Evolutionary conservation across 2,113 vertebrate genomes (phyloP).

Genomic region (Phylloscopus trochiloides): DNA sequence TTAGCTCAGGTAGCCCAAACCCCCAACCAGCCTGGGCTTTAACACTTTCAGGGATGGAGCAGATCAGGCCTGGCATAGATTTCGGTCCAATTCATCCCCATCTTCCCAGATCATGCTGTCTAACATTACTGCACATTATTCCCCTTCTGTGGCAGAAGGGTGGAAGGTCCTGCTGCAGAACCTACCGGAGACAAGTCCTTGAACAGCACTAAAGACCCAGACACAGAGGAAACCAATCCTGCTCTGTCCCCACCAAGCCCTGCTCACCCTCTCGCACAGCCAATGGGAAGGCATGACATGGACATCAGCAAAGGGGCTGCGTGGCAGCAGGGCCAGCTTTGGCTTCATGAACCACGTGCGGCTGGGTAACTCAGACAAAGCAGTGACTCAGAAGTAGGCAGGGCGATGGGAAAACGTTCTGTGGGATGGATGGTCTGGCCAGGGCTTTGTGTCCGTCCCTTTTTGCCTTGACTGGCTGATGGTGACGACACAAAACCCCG

Average conservation of each 20-base stretch:
- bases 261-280: not conserved
- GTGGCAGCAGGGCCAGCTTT: not conserved
- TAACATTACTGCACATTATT: not conserved
- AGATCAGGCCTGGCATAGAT: not conserved
- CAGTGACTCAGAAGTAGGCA: not conserved
- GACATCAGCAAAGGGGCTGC: not conserved
- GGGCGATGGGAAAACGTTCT: not conserved
- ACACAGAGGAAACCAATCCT: not conserved
- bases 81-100: not conserved
- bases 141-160: not conserved
- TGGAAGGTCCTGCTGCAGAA: not conserved
- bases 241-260: not conserved
- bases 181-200: not conserved
- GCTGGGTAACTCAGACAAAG: not conserved
- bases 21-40: not conserved
- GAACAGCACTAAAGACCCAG: not conserved
- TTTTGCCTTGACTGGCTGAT: not conserved
- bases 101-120: not conserved
- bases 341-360: conserved; percentile 39
- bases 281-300: not conserved
- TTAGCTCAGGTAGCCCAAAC: not conserved
- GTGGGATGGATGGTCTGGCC: not conserved
- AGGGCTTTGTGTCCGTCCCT: not conserved
- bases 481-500: not conserved
- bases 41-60: not conserved